Evolutionary conservation across 1,140 invertebrate species (phyloP).

Genomic region (Chymomyza costata): DNA sequence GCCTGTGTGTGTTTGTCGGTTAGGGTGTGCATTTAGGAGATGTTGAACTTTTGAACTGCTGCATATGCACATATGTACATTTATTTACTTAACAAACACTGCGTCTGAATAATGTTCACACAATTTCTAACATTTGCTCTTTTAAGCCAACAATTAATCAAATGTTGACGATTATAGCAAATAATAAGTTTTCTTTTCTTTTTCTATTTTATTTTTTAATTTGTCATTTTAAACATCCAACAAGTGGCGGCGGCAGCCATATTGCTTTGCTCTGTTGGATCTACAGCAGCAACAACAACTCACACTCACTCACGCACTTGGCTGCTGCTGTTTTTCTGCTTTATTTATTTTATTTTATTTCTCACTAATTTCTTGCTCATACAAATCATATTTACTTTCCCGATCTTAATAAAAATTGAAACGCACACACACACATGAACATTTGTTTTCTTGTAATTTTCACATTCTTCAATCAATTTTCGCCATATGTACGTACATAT

Average conservation of each 20-base stretch:
- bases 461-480: constrained; percentile 23
- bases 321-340: neutral
- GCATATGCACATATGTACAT: constrained; percentile 13
- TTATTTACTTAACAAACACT: too few species aligned
- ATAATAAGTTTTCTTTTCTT: constrained; percentile 6
- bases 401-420: too few species aligned
- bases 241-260: constrained; percentile 61
- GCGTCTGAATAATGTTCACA: too few species aligned
- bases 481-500: constrained; percentile 3
- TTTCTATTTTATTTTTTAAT: constrained; percentile 14
- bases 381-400: too few species aligned
- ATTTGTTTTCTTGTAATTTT: too few species aligned
- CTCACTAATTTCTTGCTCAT: too few species aligned
- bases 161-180: constrained; percentile 24
- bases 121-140: too few species aligned
- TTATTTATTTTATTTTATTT: too few species aligned
- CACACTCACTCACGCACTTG: neutral
- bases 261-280: constrained; percentile 43
- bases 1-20: constrained; percentile 3
- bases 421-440: neutral
- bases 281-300: constrained; percentile 15
- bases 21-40: constrained; percentile 9
- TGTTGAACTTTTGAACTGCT: constrained; percentile 38
- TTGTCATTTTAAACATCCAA: constrained; percentile 45
- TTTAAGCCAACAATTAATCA: too few species aligned